Evolutionary conservation across 2,888 invertebrate genomes (phyloP).

Genomic region (Drosophila formosana): DNA sequence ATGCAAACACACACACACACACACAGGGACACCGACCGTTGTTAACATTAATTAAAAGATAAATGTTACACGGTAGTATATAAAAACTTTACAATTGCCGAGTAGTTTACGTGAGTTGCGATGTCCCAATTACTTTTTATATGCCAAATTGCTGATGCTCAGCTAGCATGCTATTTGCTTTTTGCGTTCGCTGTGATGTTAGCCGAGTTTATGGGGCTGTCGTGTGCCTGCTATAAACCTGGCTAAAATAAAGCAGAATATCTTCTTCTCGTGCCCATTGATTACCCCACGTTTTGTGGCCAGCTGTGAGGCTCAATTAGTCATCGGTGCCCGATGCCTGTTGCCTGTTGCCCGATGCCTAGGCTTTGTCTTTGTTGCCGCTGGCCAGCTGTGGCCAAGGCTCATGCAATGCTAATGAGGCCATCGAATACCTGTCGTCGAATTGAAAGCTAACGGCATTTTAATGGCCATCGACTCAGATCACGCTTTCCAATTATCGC

Average conservation of each 20-base stretch:
- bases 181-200: neutral
- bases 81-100: slow-evolving; percentile 5
- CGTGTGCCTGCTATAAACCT: slow-evolving; percentile 16
- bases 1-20: neutral
- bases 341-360: slow-evolving; percentile 9
- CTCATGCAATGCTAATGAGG: slow-evolving; percentile 67
- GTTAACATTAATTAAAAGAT: neutral
- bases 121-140: slow-evolving; percentile 2
- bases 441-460: slow-evolving; percentile 73
- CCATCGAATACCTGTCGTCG: slow-evolving; percentile 47
- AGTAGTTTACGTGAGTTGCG: slow-evolving; percentile 3
- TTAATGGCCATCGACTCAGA: slow-evolving; percentile 51
- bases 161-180: slow-evolving; percentile 5
- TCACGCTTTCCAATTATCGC: slow-evolving; percentile 53
- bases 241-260: slow-evolving; percentile 11
- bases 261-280: slow-evolving; percentile 12
- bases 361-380: slow-evolving; percentile 1
- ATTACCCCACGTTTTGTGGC: slow-evolving; percentile 31
- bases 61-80: neutral
- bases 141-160: neutral
- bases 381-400: slow-evolving; percentile 29
- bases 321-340: slow-evolving; percentile 10
- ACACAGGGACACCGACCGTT: neutral
- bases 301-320: slow-evolving; percentile 39
- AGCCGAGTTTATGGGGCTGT: slow-evolving; percentile 16